These are phyloP conservation scores for Homalodisca vitripennis DNA, from an alignment of 1,140 invertebrate genomes.

Conservation along the genomic window DNA sequence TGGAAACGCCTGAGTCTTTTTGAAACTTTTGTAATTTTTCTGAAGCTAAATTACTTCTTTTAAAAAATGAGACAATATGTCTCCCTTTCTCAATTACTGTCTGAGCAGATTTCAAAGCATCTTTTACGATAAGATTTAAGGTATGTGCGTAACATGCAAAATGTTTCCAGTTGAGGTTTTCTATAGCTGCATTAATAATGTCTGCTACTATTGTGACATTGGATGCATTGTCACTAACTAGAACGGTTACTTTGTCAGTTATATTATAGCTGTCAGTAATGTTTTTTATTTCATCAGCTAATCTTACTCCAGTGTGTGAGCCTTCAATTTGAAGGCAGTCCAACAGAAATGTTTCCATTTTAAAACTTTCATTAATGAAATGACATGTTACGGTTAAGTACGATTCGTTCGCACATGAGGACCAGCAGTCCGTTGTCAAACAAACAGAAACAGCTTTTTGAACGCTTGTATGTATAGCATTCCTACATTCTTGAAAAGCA, in stretches of 20 bases:
- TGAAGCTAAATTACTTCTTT: not conserved
- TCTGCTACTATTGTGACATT: too few species aligned
- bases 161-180: constrained; percentile 33
- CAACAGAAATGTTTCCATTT: constrained; percentile 25
- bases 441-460: constrained; percentile 23
- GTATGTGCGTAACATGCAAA: constrained; percentile 39
- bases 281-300: constrained; percentile 31
- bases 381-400: constrained; percentile 39
- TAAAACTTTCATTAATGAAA: constrained; percentile 37
- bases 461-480: not conserved
- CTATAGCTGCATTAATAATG: constrained; percentile 29
- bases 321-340: constrained; percentile 28
- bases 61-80: constrained; percentile 10
- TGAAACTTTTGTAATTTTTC: constrained; percentile 19
- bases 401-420: constrained; percentile 34
- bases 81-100: constrained; percentile 10
- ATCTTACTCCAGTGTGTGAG: constrained; percentile 8
- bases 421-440: constrained; percentile 40
- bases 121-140: constrained; percentile 33
- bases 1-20: not conserved
- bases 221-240: constrained; percentile 40
- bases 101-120: constrained; percentile 22
- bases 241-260: constrained; percentile 39
- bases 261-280: constrained; percentile 39
- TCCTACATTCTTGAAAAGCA: constrained; percentile 33